These are phyloP conservation scores for Petroica traversi DNA, from an alignment of 2,113 vertebrate genomes.

Conservation along the genomic window DNA sequence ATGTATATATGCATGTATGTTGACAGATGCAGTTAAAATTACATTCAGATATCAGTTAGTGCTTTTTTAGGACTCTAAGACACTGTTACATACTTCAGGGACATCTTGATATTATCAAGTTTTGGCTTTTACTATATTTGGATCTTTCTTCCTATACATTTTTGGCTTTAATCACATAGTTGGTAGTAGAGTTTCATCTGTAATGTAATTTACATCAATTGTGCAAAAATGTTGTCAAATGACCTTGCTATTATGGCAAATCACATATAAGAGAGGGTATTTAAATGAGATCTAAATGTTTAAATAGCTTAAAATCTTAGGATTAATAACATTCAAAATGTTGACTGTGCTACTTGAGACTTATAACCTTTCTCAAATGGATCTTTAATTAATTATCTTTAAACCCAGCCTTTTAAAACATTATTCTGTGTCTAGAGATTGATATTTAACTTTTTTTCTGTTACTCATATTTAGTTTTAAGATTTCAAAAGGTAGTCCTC, in stretches of 20 bases:
- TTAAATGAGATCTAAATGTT: conserved; percentile 61
- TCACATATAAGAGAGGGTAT: neutral
- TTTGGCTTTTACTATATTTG: neutral
- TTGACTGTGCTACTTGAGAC: conserved; percentile 52
- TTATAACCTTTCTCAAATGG: conserved; percentile 63
- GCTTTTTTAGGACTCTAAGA: neutral
- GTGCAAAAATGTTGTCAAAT: conserved; percentile 20
- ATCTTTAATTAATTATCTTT: conserved; percentile 61
- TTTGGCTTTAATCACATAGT: neutral
- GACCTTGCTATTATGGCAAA: conserved; percentile 29
- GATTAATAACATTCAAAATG: conserved; percentile 59
- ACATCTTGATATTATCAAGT: neutral
- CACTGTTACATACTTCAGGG: neutral
- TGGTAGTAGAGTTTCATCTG: neutral
- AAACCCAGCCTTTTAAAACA: conserved; percentile 44
- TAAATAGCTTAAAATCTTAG: conserved; percentile 43
- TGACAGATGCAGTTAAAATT: neutral
- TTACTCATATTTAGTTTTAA: conserved; percentile 63
- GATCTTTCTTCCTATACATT: neutral
- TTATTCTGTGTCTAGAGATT: conserved; percentile 38
- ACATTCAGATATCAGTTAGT: neutral
- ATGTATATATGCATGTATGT: neutral
- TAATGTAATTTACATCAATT: conserved; percentile 2
- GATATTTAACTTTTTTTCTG: conserved; percentile 59
- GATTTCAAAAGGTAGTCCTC: conserved; percentile 55